phyloP scores from a whole-genome alignment of 2,888 invertebrate species.

The Holacanthella duospinosa region DNA sequence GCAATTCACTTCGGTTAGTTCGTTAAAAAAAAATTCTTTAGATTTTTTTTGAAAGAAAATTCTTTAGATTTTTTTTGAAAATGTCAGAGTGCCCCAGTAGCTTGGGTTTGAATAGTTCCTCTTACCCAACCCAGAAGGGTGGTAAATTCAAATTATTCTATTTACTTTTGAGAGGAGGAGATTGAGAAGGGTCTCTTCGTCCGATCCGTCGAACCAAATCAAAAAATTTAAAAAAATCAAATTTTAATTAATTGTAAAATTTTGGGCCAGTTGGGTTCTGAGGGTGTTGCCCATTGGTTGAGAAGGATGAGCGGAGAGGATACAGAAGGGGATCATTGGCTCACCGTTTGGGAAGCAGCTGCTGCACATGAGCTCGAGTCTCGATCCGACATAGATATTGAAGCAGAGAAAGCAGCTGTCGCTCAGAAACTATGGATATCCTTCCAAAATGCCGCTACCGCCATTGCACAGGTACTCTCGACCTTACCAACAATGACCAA shows the following conservation, averaged over 20 bases:
- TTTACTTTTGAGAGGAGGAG: background rate
- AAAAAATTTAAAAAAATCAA: background rate
- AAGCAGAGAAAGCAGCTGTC: constrained; percentile 12
- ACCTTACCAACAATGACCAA: background rate
- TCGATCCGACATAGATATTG: constrained; percentile 6
- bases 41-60: too few relatives aligned
- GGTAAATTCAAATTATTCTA: background rate
- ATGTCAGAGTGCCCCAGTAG: too few relatives aligned
- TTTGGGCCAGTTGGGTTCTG: too few relatives aligned
- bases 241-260: background rate
- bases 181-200: background rate
- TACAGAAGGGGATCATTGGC: background rate
- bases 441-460: constrained; percentile 34
- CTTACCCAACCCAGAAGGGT: background rate
- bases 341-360: background rate
- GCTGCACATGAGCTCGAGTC: constrained; percentile 1
- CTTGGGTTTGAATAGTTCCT: too few relatives aligned
- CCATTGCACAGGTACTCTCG: constrained; percentile 34
- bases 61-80: too few relatives aligned
- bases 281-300: too few relatives aligned
- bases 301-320: background rate
- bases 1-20: too few relatives aligned
- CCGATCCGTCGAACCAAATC: background rate
- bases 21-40: too few relatives aligned
- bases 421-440: constrained; percentile 22